These are phyloP conservation scores for Echinometra lucunter DNA, from an alignment of 53 echinoderm and acorn worm species.

Conservation along the genomic window DNA sequence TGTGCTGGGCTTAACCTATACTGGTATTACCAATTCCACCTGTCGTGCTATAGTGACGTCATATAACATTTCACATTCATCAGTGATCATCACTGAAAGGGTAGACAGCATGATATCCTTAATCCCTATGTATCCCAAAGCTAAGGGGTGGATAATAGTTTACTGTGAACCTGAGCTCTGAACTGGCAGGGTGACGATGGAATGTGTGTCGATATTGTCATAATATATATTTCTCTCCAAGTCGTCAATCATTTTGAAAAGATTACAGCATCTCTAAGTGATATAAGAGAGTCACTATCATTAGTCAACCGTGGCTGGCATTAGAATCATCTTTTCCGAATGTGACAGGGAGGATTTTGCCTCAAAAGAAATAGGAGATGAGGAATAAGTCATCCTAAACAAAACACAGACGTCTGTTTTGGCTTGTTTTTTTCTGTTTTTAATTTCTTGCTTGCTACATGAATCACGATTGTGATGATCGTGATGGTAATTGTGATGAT, in stretches of 20 bases:
- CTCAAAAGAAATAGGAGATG: not conserved
- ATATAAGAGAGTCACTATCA: not conserved
- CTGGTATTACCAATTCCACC: too few relatives aligned
- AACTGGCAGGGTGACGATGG: not conserved
- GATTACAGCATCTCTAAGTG: not conserved
- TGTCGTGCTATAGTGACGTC: too few relatives aligned
- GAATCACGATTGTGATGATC: not conserved
- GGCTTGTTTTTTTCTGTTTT: too few relatives aligned
- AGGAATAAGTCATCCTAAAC: not conserved
- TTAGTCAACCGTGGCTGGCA: not conserved
- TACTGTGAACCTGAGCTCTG: not conserved
- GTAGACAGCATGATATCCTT: not conserved
- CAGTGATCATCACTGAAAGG: not conserved
- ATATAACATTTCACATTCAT: not conserved
- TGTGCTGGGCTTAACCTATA: too few relatives aligned
- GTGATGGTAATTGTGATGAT: not conserved
- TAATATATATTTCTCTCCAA: not conserved
- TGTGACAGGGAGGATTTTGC: not conserved
- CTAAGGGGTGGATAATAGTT: not conserved
- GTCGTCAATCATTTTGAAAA: not conserved
- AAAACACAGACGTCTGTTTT: not conserved
- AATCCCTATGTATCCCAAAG: not conserved
- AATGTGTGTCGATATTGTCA: not conserved
- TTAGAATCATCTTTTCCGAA: not conserved
- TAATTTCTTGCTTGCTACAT: too few relatives aligned